Conservation (phyloP, 1,140 invertebrate species). For the Lepidurus arcticus region DNA sequence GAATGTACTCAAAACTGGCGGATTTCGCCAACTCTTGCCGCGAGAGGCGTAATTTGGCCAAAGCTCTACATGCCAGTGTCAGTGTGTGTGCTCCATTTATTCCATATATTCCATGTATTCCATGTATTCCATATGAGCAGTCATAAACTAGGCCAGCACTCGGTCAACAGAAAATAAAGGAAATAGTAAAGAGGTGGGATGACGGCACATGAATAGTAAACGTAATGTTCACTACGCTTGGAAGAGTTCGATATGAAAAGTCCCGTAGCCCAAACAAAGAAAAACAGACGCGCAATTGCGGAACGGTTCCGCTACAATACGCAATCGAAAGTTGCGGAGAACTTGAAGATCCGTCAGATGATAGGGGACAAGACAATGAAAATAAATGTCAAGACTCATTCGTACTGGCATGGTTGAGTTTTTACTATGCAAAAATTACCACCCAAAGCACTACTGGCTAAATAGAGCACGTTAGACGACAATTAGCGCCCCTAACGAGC, state of each 20-base stretch:
- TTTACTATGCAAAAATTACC: not conserved
- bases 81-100: too few species aligned
- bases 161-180: not conserved
- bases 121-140: too few species aligned
- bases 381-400: not conserved
- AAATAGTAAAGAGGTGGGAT: not conserved
- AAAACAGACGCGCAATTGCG: not conserved
- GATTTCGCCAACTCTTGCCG: too few species aligned
- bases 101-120: too few species aligned
- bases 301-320: not conserved
- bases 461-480: not conserved
- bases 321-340: constrained; percentile 5
- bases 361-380: too few species aligned
- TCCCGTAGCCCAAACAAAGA: not conserved
- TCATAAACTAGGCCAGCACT: too few species aligned
- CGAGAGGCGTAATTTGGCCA: too few species aligned
- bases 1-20: too few species aligned
- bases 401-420: not conserved
- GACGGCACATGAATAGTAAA: not conserved
- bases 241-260: constrained; percentile 5
- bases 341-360: not conserved
- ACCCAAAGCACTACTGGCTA: not conserved
- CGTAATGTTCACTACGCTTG: not conserved
- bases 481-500: not conserved
- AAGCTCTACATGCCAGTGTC: too few species aligned